These are phyloP conservation scores for Poeciliopsis gracilis DNA, from an alignment of 2,797 vertebrate species.

Conservation along the genomic window DNA sequence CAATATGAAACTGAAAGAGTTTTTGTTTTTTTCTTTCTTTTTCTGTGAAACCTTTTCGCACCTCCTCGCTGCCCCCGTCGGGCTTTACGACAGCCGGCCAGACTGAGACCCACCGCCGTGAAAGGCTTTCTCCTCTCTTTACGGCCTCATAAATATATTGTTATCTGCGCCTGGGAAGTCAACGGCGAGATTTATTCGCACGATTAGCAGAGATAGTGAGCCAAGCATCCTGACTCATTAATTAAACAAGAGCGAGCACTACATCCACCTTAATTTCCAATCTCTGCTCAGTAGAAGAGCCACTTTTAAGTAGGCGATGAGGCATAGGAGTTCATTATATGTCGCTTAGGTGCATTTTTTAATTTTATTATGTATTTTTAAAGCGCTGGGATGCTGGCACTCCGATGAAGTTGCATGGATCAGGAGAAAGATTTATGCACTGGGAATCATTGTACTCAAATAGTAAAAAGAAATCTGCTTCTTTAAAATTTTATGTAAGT, in stretches of 20 bases:
- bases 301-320: constrained; percentile 78
- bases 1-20: neutral
- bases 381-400: constrained; percentile 53
- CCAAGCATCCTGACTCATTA: constrained; percentile 82
- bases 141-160: constrained; percentile 84
- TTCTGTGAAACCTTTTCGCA: constrained; percentile 6
- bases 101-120: constrained; percentile 67
- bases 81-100: constrained; percentile 67
- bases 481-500: neutral
- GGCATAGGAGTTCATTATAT: constrained; percentile 80
- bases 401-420: constrained; percentile 42
- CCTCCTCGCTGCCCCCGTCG: constrained; percentile 29
- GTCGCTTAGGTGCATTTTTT: constrained; percentile 72
- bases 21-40: neutral
- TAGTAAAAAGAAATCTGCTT: constrained; percentile 5
- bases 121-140: constrained; percentile 69
- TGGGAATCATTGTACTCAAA: constrained; percentile 47
- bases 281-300: constrained; percentile 55
- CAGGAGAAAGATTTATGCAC: constrained; percentile 63
- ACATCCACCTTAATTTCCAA: constrained; percentile 71
- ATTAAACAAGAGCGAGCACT: constrained; percentile 70
- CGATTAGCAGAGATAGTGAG: constrained; percentile 74
- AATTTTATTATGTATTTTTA: constrained; percentile 32
- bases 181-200: constrained; percentile 79
- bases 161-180: constrained; percentile 77